Conservation (phyloP, 2,113 vertebrate genomes). For the Mixornis gularis region DNA sequence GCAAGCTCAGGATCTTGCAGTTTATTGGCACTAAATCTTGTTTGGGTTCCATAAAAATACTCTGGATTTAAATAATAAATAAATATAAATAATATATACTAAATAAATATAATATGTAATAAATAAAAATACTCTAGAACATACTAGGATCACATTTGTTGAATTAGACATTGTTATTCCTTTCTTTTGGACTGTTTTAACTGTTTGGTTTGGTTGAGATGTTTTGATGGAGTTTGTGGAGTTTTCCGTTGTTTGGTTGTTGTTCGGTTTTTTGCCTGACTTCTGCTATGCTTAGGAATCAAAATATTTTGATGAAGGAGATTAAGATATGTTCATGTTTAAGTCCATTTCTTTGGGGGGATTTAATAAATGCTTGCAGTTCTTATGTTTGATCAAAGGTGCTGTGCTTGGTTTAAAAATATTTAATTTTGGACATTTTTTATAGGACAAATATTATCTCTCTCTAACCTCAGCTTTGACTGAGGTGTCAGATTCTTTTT, state of each 20-base stretch:
- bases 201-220: neutral
- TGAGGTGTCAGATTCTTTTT: neutral
- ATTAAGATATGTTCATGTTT: neutral
- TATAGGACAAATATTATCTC: neutral
- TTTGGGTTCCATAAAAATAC: neutral
- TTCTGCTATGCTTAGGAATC: neutral
- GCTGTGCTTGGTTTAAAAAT: neutral
- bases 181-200: neutral
- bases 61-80: neutral
- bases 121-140: neutral
- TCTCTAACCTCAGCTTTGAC: neutral
- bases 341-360: neutral
- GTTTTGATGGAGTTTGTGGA: neutral
- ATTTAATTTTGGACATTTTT: neutral
- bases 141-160: neutral
- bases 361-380: neutral
- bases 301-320: neutral
- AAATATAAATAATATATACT: neutral
- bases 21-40: neutral
- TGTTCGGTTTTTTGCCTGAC: fast-evolving
- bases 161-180: neutral
- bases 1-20: neutral
- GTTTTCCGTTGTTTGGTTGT: neutral
- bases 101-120: too few relatives aligned
- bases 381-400: neutral